Percentiles rank a stretch among this genome's conserved stretches.
Conservation (phyloP, 2,888 invertebrate genomes). For the Pristionchus fissidentatus region DNA sequence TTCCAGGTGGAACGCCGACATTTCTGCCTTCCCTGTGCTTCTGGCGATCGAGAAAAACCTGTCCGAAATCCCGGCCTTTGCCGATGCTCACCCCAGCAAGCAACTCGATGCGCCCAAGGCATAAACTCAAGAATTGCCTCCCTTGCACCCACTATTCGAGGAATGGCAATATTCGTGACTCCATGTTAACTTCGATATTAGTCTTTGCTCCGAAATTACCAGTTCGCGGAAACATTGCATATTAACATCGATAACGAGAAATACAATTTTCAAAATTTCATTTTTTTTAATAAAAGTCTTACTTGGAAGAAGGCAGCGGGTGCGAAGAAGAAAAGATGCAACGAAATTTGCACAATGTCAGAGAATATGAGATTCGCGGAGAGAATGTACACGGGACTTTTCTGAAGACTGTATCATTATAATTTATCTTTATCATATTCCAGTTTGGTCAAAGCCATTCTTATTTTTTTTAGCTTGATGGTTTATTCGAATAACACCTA, state of each 20-base stretch:
- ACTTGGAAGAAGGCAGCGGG: constrained; percentile 11
- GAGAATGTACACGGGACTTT: constrained; percentile 20
- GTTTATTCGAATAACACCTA: too few species aligned
- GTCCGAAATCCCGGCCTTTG: neutral
- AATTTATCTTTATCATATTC: too few species aligned
- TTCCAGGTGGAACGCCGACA: constrained; percentile 2
- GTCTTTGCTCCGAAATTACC: too few species aligned
- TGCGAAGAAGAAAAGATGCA: constrained; percentile 23
- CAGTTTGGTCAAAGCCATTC: too few species aligned
- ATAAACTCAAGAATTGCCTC: too few species aligned
- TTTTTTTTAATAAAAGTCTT: too few species aligned
- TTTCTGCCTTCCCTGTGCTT: neutral
- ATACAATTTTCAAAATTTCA: neutral
- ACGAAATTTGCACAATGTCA: constrained; percentile 5
- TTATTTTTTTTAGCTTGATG: too few species aligned
- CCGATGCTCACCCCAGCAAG: neutral
- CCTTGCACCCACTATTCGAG: too few species aligned
- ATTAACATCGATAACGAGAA: too few species aligned
- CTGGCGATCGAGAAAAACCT: neutral
- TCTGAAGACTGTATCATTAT: neutral
- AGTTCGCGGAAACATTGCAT: too few species aligned
- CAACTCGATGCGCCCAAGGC: neutral
- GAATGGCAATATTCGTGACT: too few species aligned
- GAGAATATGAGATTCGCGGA: constrained; percentile 34
- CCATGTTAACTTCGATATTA: too few species aligned